phyloP scores from a whole-genome alignment of 2,113 vertebrate species.

The Pachycephala philippinensis region DNA sequence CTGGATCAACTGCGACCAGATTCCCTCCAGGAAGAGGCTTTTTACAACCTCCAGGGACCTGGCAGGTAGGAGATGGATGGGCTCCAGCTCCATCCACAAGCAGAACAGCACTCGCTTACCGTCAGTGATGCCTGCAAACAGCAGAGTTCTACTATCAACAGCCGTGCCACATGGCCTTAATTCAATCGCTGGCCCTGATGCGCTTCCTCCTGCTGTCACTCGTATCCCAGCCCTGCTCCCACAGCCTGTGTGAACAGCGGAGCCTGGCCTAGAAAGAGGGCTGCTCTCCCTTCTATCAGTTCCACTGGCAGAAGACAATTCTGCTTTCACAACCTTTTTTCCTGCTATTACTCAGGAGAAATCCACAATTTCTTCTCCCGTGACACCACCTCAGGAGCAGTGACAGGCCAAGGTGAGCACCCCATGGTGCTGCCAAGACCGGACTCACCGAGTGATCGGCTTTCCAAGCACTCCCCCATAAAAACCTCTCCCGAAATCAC shows the following conservation, averaged over 20 bases:
- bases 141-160: not conserved
- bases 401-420: not conserved
- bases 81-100: not conserved
- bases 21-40: not conserved
- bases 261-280: not conserved
- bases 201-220: not conserved
- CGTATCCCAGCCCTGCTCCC: not conserved
- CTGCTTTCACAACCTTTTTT: not conserved
- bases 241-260: not conserved
- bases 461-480: not conserved
- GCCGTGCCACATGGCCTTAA: not conserved
- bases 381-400: not conserved
- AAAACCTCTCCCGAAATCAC: fast-evolving
- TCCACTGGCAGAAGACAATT: not conserved
- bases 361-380: not conserved
- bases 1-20: not conserved
- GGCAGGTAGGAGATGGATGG: not conserved
- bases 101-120: not conserved
- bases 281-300: not conserved
- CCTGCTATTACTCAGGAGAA: not conserved
- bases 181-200: not conserved
- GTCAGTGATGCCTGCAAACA: not conserved
- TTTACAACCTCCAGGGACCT: not conserved
- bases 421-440: fast-evolving
- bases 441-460: fast-evolving